These are phyloP conservation scores for Pygocentrus nattereri DNA, from an alignment of 2,797 vertebrate species.

Conservation along the genomic window DNA sequence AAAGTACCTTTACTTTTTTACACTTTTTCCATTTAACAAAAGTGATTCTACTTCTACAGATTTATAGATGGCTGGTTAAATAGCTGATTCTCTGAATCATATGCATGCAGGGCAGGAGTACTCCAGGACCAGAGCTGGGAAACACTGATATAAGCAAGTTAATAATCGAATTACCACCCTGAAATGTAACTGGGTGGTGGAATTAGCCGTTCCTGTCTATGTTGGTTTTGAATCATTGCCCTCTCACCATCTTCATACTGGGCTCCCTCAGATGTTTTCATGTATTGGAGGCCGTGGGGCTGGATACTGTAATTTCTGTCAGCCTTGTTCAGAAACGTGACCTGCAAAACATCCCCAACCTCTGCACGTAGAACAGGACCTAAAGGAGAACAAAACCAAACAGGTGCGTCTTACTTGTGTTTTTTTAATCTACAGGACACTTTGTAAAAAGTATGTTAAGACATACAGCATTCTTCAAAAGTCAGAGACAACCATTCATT, in stretches of 20 bases:
- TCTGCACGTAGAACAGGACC: constrained; percentile 93
- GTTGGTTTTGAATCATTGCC: too few relatives aligned
- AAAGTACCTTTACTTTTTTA: too few relatives aligned
- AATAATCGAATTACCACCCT: background rate
- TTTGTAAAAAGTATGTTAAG: too few relatives aligned
- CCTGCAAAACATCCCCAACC: constrained; percentile 86
- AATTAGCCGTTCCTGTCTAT: too few relatives aligned
- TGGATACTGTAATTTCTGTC: constrained; percentile 88
- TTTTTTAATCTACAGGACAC: background rate
- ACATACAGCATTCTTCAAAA: too few relatives aligned
- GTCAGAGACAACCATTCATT: too few relatives aligned
- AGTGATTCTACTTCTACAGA: too few relatives aligned
- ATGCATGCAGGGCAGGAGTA: too few relatives aligned
- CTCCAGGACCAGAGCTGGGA: too few relatives aligned
- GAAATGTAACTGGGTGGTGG: background rate
- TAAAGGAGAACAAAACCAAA: constrained; percentile 61
- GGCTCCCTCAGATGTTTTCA: constrained; percentile 85
- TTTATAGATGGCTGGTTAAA: too few relatives aligned
- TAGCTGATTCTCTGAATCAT: too few relatives aligned
- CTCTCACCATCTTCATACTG: constrained; percentile 87
- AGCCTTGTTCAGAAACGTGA: constrained; percentile 91
- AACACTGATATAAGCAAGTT: background rate
- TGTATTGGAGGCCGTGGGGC: constrained; percentile 89
- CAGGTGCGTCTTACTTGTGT: background rate
- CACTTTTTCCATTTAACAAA: too few relatives aligned